Evolutionary conservation across 2,797 vertebrate genomes (phyloP).

Genomic region (Delichon dasypus): DNA sequence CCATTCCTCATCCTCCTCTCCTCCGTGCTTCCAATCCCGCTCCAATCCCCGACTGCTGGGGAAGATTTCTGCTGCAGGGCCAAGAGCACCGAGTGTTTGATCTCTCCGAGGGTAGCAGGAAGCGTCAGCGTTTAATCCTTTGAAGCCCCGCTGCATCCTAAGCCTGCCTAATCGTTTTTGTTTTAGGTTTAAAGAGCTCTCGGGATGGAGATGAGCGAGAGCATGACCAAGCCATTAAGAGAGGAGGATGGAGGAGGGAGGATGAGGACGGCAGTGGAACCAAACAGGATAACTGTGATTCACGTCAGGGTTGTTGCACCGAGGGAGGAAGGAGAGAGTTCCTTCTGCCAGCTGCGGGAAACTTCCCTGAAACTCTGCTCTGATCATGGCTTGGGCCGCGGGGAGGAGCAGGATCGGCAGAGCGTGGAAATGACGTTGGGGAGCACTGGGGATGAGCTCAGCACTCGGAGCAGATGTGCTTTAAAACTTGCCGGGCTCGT

Average conservation of each 20-base stretch:
- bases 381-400: rapidly evolving
- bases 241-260: neutral
- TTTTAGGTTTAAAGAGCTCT: neutral
- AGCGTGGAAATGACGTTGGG: neutral
- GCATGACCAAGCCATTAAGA: neutral
- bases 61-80: conserved; percentile 40
- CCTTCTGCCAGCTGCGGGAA: neutral
- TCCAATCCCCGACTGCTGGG: neutral
- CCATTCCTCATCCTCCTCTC: neutral
- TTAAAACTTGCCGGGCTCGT: neutral
- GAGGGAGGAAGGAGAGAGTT: neutral
- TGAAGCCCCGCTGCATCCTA: conserved; percentile 57
- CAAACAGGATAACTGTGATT: neutral
- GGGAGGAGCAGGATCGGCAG: neutral
- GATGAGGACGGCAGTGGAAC: neutral
- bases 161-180: conserved; percentile 57
- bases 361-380: neutral
- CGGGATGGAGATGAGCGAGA: neutral
- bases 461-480: neutral
- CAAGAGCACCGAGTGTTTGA: neutral
- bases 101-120: conserved; percentile 16
- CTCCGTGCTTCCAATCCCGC: neutral
- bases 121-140: conserved; percentile 54
- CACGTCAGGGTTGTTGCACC: neutral
- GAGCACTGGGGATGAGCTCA: neutral